phyloP scores from a whole-genome alignment of 2,888 invertebrate species.

The Megamerina dolium region DNA sequence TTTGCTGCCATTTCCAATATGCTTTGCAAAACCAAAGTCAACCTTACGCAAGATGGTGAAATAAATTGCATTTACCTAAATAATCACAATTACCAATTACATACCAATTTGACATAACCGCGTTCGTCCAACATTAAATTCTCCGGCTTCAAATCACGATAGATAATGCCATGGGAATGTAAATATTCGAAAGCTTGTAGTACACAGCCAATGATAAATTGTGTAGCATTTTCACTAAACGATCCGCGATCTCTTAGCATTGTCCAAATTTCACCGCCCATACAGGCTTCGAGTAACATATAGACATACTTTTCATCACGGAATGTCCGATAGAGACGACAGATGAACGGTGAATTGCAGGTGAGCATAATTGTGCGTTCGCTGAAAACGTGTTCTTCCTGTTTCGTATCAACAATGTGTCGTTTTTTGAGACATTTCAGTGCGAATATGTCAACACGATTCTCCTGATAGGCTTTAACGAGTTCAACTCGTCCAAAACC shows the following conservation, averaged over 20 bases:
- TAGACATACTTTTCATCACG: slow-evolving; percentile 88
- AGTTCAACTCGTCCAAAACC: slow-evolving; percentile 87
- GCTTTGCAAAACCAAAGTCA: slow-evolving; percentile 92
- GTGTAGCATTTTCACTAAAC: slow-evolving; percentile 76
- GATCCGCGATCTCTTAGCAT: slow-evolving; percentile 77
- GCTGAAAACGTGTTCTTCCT: slow-evolving; percentile 83
- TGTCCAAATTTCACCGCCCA: slow-evolving; percentile 94
- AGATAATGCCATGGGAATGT: slow-evolving; percentile 77
- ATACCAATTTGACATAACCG: slow-evolving; percentile 84
- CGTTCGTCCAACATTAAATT: slow-evolving; percentile 78
- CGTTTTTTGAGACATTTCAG: slow-evolving; percentile 85
- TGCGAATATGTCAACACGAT: slow-evolving; percentile 60
- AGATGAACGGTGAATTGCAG: slow-evolving; percentile 52
- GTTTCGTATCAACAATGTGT: slow-evolving; percentile 82
- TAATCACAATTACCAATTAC: slow-evolving; percentile 18
- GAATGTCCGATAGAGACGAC: slow-evolving; percentile 80
- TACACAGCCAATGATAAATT: slow-evolving; percentile 88
- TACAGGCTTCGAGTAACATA: slow-evolving; percentile 88
- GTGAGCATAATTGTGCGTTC: slow-evolving; percentile 79
- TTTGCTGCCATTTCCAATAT: slow-evolving; percentile 70
- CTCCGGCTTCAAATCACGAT: slow-evolving; percentile 90
- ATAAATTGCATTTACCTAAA: neutral
- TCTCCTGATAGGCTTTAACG: slow-evolving; percentile 57
- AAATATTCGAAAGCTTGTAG: slow-evolving; percentile 88
- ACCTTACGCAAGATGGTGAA: slow-evolving; percentile 50